Percentiles rank a stretch among this genome's conserved stretches.
These are phyloP conservation scores for Catalaphyllia jardinei DNA, from an alignment of 64 coral and sea anemone genomes.

Conservation along the genomic window DNA sequence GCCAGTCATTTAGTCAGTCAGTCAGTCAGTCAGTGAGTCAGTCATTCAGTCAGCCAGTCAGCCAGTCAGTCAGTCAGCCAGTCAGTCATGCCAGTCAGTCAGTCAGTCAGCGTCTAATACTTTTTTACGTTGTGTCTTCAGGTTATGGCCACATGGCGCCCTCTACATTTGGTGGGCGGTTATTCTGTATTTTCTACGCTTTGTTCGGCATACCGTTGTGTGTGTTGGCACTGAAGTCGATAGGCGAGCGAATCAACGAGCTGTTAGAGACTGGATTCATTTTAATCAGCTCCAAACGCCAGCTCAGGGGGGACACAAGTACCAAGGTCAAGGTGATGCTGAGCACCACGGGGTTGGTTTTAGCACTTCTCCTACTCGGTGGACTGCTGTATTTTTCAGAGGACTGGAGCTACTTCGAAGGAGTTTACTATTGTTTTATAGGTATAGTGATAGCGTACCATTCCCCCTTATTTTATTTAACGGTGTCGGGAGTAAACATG, in stretches of 20 bases:
- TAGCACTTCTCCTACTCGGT: constrained; percentile 54
- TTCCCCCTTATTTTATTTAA: too few relatives aligned
- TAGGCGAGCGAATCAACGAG: constrained; percentile 68
- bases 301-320: constrained; percentile 24
- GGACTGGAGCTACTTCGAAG: constrained; percentile 71
- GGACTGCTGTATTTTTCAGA: constrained; percentile 71
- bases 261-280: constrained; percentile 37
- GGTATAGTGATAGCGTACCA: not conserved
- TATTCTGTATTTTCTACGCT: constrained; percentile 76
- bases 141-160: constrained; percentile 80
- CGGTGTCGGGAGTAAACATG: too few relatives aligned
- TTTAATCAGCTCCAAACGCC: constrained; percentile 47
- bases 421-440: constrained; percentile 82
- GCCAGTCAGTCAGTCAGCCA: too few relatives aligned
- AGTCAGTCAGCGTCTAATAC: not conserved
- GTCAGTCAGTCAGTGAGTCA: not conserved
- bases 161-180: constrained; percentile 45
- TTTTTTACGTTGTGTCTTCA: not conserved
- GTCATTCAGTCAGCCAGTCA: not conserved
- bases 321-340: constrained; percentile 58
- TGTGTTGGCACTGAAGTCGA: constrained; percentile 54
- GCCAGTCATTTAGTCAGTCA: too few relatives aligned
- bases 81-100: not conserved
- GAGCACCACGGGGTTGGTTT: constrained; percentile 12
- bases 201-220: constrained; percentile 70